Base-by-base conservation (phyloP, 2,888 invertebrate species). In the Electrophaes corylata region DNA sequence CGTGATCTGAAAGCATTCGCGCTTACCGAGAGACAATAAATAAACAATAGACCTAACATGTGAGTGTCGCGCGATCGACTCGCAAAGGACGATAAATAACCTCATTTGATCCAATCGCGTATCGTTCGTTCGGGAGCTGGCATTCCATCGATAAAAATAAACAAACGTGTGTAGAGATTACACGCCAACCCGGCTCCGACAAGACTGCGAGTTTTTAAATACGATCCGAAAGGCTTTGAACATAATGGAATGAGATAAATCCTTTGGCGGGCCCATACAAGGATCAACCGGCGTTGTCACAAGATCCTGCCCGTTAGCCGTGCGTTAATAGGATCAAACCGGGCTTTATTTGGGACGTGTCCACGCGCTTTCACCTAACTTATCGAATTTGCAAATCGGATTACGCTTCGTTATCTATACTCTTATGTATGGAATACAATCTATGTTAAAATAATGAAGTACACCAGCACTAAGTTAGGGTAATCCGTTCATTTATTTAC, bases 351-450 rank as follows among this genome's bases (percentile, higher is more conserved):
- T 78, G 87, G 87, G 83, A 84, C 79, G 77, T 83, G 87, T 88
- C 88, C 89, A 83, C 86, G 84, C 87, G 87, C 89, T 89, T 89
- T 88, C 83, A 84, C 83, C 84, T 86, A 88, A 89, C 88, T 90
- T 90, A 86, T 87, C 87, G 89, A 89, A 88, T 90, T 90, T 87
- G 86, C 88, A 87, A 89, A 89, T 85, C 87, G 86, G 90, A 87
- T 90, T 90, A 88, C 86, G 86, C 84, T 83, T 88, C 88, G 87
- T 90, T 89, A 89, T 76, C 79, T 76, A 80, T 83, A 79, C 65
- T 66, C 59, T 49, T 67, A 52, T 65, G 62, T 65, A 51, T 57
- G 56, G 60, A 26, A 59, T 65, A 52, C 58, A 64, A 57, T 50
- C 41, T 51, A 54, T 58, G 52, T 59, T 47, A 65, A 64, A 67